A percentile compares a stretch with the other conserved stretches of the same genome.
These are phyloP conservation scores for Nomada flava DNA, from an alignment of 2,888 invertebrate genomes.

Conservation along the genomic window DNA sequence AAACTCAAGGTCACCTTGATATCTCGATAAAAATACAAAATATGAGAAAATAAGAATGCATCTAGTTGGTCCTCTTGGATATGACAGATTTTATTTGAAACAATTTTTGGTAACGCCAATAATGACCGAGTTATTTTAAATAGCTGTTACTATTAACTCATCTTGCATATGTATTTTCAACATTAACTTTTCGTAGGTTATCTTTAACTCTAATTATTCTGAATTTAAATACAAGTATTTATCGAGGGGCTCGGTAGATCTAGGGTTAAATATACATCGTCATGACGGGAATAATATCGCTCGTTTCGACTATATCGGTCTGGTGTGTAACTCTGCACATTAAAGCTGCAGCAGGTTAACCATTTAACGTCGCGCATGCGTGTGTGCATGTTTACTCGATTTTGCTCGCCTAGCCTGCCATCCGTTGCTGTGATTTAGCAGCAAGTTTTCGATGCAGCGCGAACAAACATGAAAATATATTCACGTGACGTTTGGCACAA, in stretches of 20 bases:
- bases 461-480: background rate
- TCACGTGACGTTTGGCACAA: background rate
- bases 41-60: too few relatives aligned
- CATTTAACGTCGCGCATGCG: slow-evolving; percentile 45
- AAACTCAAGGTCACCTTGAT: too few relatives aligned
- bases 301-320: slow-evolving; percentile 20
- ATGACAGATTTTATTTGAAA: too few relatives aligned
- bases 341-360: slow-evolving; percentile 33
- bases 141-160: too few relatives aligned
- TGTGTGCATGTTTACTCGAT: slow-evolving; percentile 43
- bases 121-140: too few relatives aligned
- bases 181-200: too few relatives aligned
- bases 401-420: slow-evolving; percentile 8
- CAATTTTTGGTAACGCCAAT: too few relatives aligned
- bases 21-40: too few relatives aligned
- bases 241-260: background rate
- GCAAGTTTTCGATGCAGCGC: background rate
- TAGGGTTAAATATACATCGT: background rate
- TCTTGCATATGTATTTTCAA: too few relatives aligned
- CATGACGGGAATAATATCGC: slow-evolving; percentile 19
- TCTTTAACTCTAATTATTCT: too few relatives aligned
- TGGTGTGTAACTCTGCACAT: slow-evolving; percentile 2
- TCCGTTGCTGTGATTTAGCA: slow-evolving; percentile 28
- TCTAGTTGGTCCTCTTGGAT: too few relatives aligned
- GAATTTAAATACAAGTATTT: too few relatives aligned